These are phyloP conservation scores for Lophochroa leadbeateri DNA, from an alignment of 2,113 vertebrate species.

Conservation along the genomic window DNA sequence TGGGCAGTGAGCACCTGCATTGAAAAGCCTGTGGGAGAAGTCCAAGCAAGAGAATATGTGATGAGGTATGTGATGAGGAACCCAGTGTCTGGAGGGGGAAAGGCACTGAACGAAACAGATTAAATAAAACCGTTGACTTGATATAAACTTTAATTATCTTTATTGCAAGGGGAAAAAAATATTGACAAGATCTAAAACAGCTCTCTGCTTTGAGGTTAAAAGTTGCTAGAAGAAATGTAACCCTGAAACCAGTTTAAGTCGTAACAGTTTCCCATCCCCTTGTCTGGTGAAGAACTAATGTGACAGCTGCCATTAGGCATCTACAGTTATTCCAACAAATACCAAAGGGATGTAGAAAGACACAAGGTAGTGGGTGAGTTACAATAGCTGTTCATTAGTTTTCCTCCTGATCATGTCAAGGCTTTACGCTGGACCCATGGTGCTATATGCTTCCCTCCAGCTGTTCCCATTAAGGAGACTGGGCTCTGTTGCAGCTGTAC, in stretches of 20 bases:
- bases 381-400: slow-evolving; percentile 20
- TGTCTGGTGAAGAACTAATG: slow-evolving; percentile 9
- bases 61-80: background rate
- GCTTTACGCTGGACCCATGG: background rate
- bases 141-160: background rate
- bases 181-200: background rate
- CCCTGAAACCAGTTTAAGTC: slow-evolving; percentile 16
- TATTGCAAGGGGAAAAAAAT: background rate
- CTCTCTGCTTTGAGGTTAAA: slow-evolving; percentile 40
- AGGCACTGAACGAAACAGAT: background rate
- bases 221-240: slow-evolving; percentile 32
- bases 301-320: slow-evolving; percentile 53
- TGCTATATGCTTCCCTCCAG: background rate
- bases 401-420: background rate
- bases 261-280: background rate
- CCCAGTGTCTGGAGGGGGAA: background rate
- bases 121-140: background rate
- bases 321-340: slow-evolving; percentile 8
- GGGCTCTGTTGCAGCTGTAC: accelerated
- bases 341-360: background rate
- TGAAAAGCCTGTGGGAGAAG: background rate
- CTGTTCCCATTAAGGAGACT: background rate
- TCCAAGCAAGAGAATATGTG: background rate
- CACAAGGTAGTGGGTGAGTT: background rate
- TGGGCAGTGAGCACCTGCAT: background rate